Percentiles rank a stretch among this genome's conserved stretches.
phyloP scores from a whole-genome alignment of 1,140 invertebrate genomes.

The Sinella curviseta region DNA sequence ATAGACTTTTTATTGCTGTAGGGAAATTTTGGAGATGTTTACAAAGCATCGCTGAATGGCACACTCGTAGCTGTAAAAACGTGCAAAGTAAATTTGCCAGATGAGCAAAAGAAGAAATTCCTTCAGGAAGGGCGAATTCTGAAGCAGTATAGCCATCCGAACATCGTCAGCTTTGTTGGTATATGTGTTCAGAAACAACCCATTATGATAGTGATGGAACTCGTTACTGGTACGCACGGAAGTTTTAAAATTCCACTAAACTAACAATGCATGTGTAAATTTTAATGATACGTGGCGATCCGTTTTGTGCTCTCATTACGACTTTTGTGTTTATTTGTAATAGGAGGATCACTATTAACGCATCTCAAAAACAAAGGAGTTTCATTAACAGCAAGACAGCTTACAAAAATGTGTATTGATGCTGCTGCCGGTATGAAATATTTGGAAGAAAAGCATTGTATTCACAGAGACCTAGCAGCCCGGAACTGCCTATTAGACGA shows the following conservation, averaged over 20 bases:
- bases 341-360: conserved; percentile 84
- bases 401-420: conserved; percentile 86
- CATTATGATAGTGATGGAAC: conserved; percentile 98
- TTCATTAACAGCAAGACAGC: conserved; percentile 68
- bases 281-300: too few relatives aligned
- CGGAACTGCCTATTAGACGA: conserved; percentile 76
- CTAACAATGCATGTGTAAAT: too few relatives aligned
- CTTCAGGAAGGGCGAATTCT: conserved; percentile 92
- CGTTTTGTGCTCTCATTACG: conserved; percentile 27
- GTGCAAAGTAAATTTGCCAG: conserved; percentile 86
- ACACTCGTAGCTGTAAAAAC: conserved; percentile 94
- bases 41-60: conserved; percentile 81
- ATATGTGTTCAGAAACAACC: conserved; percentile 97
- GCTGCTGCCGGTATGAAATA: conserved; percentile 93
- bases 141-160: conserved; percentile 95
- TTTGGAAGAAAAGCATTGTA: conserved; percentile 93
- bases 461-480: conserved; percentile 92
- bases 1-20: too few relatives aligned
- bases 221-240: conserved; percentile 75
- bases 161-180: conserved; percentile 93
- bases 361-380: conserved; percentile 78
- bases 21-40: conserved; percentile 98
- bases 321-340: conserved; percentile 36
- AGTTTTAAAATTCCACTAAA: background rate
- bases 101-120: conserved; percentile 95